Evolutionary conservation across 1,140 invertebrate species (phyloP).

Genomic region (Theocolax elegans): DNA sequence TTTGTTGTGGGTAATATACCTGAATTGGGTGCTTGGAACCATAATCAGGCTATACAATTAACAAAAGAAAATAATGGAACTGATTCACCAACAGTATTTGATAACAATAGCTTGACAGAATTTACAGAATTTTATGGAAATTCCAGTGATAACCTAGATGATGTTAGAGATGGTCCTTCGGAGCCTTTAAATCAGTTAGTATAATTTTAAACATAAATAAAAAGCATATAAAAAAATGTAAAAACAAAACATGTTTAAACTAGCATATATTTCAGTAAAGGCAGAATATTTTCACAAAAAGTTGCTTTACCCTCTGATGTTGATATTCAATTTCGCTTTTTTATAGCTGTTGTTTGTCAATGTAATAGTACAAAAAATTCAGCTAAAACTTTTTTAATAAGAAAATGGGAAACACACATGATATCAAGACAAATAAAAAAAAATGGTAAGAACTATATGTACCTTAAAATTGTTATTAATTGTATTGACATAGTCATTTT

Average conservation of each 20-base stretch:
- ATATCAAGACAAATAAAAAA: constrained; percentile 72
- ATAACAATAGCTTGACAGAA: constrained; percentile 55
- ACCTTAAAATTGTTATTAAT: constrained; percentile 4
- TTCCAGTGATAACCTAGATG: constrained; percentile 49
- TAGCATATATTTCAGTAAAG: constrained; percentile 48
- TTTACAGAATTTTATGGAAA: constrained; percentile 48
- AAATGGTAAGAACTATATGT: constrained; percentile 58
- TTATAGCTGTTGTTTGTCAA: constrained; percentile 70
- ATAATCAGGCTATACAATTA: constrained; percentile 63
- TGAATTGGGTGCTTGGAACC: constrained; percentile 65
- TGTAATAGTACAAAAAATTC: constrained; percentile 66
- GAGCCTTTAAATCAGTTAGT: constrained; percentile 54
- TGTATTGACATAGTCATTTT: too few species aligned
- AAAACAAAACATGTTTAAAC: neutral
- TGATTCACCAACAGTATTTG: constrained; percentile 53
- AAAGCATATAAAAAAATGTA: neutral
- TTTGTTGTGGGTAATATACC: constrained; percentile 65
- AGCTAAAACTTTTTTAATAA: constrained; percentile 73
- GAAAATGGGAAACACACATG: constrained; percentile 87
- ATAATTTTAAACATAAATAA: neutral
- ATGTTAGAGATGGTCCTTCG: constrained; percentile 48
- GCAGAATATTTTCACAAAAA: constrained; percentile 60
- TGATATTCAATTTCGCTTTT: constrained; percentile 83
- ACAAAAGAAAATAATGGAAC: constrained; percentile 54
- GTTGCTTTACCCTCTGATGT: constrained; percentile 72